phyloP scores from a whole-genome alignment of 2,888 invertebrate genomes.

The Epistrophella euchroma region DNA sequence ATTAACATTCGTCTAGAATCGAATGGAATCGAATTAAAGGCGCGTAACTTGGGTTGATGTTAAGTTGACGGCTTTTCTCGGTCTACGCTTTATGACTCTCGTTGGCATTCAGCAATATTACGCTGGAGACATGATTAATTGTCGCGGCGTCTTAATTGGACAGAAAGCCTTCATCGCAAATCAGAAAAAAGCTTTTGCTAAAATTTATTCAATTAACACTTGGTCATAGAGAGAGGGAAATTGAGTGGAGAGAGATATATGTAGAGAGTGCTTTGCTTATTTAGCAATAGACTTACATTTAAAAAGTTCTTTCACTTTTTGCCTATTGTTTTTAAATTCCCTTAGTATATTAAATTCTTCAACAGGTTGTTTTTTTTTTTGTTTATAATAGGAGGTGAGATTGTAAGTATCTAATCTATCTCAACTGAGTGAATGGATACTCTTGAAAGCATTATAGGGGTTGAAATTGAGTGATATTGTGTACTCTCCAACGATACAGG shows the following conservation, averaged over 20 bases:
- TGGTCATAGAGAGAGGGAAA: constrained; percentile 16
- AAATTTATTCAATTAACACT: constrained; percentile 41
- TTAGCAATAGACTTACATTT: neutral
- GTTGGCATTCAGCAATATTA: constrained; percentile 44
- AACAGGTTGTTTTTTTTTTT: constrained; percentile 19
- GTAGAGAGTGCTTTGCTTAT: neutral
- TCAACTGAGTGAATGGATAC: no score
- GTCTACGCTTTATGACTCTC: constrained; percentile 30
- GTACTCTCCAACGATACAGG: no score
- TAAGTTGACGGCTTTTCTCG: constrained; percentile 47
- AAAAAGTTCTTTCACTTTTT: neutral
- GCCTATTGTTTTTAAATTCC: neutral
- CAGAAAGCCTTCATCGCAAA: constrained; percentile 58
- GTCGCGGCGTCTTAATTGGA: constrained; percentile 56
- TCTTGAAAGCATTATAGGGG: no score
- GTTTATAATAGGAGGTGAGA: neutral
- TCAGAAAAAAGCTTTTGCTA: constrained; percentile 60
- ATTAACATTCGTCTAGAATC: constrained; percentile 26
- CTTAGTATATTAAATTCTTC: neutral
- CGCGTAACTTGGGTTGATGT: constrained; percentile 28
- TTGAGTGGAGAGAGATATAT: neutral
- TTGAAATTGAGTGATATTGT: no score
- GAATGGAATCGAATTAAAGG: constrained; percentile 14
- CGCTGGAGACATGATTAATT: constrained; percentile 44
- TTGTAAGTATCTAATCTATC: no score